These are phyloP conservation scores for Panagrolaimus sp. DNA, from an alignment of 1,140 invertebrate species.

Conservation along the genomic window DNA sequence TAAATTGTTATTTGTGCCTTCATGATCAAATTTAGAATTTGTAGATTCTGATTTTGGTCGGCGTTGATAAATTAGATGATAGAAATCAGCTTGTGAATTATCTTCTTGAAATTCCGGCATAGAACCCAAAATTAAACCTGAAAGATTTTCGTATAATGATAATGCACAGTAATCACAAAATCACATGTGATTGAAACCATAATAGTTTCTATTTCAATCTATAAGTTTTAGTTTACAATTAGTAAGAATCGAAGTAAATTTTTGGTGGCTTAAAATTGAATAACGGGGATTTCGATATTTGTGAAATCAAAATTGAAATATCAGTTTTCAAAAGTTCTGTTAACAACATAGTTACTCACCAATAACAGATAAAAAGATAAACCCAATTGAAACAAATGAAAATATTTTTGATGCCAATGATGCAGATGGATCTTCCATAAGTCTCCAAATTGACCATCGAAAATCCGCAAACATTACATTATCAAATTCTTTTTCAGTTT, in stretches of 20 bases:
- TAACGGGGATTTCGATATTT: too few species aligned
- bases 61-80: slow-evolving; percentile 44
- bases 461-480: slow-evolving; percentile 29
- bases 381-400: slow-evolving; percentile 47
- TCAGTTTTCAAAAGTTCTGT: too few species aligned
- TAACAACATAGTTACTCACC: too few species aligned
- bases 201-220: too few species aligned
- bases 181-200: too few species aligned
- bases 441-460: slow-evolving; percentile 44
- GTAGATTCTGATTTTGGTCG: slow-evolving; percentile 8
- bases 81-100: slow-evolving; percentile 42
- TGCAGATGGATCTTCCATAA: slow-evolving; percentile 52
- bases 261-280: too few species aligned
- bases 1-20: neutral
- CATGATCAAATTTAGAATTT: slow-evolving; percentile 6
- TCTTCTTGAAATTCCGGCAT: slow-evolving; percentile 57
- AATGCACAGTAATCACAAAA: too few species aligned
- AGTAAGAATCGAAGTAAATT: too few species aligned
- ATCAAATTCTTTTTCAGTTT: slow-evolving; percentile 43
- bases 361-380: slow-evolving; percentile 51
- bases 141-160: too few species aligned
- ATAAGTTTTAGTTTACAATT: too few species aligned
- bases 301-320: too few species aligned
- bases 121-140: slow-evolving; percentile 51
- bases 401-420: slow-evolving; percentile 47